Base-by-base conservation (phyloP, 1,140 invertebrate genomes). In the Leptonema lineaticorne region DNA sequence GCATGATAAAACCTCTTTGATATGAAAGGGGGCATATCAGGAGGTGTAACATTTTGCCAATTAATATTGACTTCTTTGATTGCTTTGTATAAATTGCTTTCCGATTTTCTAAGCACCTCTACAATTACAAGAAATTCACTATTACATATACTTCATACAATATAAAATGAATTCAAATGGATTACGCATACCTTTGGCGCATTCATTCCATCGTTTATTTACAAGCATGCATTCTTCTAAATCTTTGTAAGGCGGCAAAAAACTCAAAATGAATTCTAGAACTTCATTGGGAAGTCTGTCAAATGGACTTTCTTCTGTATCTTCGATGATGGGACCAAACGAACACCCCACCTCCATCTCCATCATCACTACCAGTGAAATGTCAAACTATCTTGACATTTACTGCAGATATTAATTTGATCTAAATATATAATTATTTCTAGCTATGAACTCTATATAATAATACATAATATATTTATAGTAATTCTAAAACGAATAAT, bases 1-100 rank as follows among this genome's bases (percentile, higher is more conserved):
- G 93, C 89, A 85, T 97, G 95, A 0, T 94, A 96, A 82, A 95
- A 96, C 69, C 95, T 85, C 78, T 93, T 93, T 2, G 92, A 89
- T 71, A 97, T 95, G 16, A 86, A 87, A 16, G 88, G 87, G 46
- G 83, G 76, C 75, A 85, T 84, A 62, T 85, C 81, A 56, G 74
- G 77, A 50, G 83, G 78, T 7, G 80, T 78, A 63, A 85, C 78
- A 69, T 84, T 83, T 75, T 85, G 85, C 89, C 90, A 92, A 74
- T 86, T 76, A 46, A 92, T 82, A 70, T 88, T 86, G 73, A 90
- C 89, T 71, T 86, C 85, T 27, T 81, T 81, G 11, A 92, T 83
- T 33, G 89, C 88, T 76, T 86, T 87, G 59, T 87, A 80, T 65
- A 91, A 86, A 80, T 88, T 88, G 63, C 86, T 80, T 74, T 87